Conservation (phyloP, 1,140 invertebrate genomes). For the Thrips palmi region DNA sequence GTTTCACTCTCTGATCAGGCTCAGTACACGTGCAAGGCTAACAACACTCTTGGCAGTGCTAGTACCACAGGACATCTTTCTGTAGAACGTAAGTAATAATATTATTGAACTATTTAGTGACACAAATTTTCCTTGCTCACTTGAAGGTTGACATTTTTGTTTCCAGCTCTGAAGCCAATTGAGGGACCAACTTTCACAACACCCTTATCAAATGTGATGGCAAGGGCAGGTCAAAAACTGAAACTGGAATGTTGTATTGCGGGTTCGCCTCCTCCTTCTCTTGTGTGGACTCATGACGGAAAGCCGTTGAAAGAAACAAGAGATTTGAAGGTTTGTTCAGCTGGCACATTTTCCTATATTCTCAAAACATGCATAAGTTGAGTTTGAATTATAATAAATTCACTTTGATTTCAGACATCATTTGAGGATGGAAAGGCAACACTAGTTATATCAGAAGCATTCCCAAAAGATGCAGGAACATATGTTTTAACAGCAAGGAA, state of each 20-base stretch:
- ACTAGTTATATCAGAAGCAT: slow-evolving; percentile 45
- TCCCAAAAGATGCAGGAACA: slow-evolving; percentile 47
- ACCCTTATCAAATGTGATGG: slow-evolving; percentile 39
- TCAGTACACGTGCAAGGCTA: slow-evolving; percentile 45
- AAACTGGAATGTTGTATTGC: slow-evolving; percentile 44
- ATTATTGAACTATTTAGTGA: not conserved
- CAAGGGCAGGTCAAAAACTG: slow-evolving; percentile 40
- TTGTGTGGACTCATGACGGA: slow-evolving; percentile 49
- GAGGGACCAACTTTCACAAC: slow-evolving; percentile 32
- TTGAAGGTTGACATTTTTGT: slow-evolving; percentile 7
- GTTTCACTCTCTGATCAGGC: slow-evolving; percentile 36
- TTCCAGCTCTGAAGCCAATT: slow-evolving; percentile 27
- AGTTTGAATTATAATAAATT: not conserved
- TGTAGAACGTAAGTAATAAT: slow-evolving; percentile 28
- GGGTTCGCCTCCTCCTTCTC: slow-evolving; percentile 35
- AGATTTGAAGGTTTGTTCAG: slow-evolving; percentile 28
- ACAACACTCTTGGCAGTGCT: slow-evolving; percentile 42
- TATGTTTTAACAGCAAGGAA: slow-evolving; percentile 45
- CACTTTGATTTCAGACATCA: slow-evolving; percentile 28
- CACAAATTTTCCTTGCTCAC: not conserved
- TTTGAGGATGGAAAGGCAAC: slow-evolving; percentile 37
- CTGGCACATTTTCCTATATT: not conserved
- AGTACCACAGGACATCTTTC: slow-evolving; percentile 33
- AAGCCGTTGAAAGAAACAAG: slow-evolving; percentile 33
- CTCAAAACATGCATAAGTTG: not conserved